Conservation (phyloP, 2,113 vertebrate species). For the Microtus oregoni region DNA sequence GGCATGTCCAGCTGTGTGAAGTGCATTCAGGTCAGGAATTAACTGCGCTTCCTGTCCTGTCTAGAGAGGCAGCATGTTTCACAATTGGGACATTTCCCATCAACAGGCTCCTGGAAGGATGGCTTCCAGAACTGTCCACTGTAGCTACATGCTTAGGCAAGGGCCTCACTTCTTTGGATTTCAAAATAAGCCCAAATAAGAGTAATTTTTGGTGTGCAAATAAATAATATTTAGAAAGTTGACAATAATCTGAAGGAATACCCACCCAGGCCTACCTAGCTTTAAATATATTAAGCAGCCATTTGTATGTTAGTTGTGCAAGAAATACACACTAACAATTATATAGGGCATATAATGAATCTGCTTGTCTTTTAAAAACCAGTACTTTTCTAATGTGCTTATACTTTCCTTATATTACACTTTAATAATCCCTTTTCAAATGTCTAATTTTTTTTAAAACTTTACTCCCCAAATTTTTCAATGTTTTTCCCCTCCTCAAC, state of each 20-base stretch:
- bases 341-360: not conserved
- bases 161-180: conserved; percentile 6
- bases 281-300: conserved; percentile 22
- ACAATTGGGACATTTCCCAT: conserved; percentile 42
- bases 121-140: conserved; percentile 66
- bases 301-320: not conserved
- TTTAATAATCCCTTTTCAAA: conserved; percentile 24
- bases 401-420: not conserved
- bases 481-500: not conserved
- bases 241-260: conserved; percentile 27
- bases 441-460: conserved; percentile 24
- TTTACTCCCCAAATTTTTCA: not conserved
- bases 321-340: not conserved
- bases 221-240: conserved; percentile 56
- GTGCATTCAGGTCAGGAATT: not conserved
- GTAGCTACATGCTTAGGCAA: conserved; percentile 11
- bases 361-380: not conserved
- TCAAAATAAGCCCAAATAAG: conserved; percentile 48
- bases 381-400: not conserved
- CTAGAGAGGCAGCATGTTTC: conserved; percentile 65
- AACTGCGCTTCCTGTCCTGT: conserved; percentile 39
- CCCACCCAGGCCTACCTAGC: not conserved
- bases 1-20: not conserved
- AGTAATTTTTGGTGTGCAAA: not conserved
- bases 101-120: conserved; percentile 49